Base-by-base conservation (phyloP, 2,797 vertebrate genomes). In the Remorina albescens region DNA sequence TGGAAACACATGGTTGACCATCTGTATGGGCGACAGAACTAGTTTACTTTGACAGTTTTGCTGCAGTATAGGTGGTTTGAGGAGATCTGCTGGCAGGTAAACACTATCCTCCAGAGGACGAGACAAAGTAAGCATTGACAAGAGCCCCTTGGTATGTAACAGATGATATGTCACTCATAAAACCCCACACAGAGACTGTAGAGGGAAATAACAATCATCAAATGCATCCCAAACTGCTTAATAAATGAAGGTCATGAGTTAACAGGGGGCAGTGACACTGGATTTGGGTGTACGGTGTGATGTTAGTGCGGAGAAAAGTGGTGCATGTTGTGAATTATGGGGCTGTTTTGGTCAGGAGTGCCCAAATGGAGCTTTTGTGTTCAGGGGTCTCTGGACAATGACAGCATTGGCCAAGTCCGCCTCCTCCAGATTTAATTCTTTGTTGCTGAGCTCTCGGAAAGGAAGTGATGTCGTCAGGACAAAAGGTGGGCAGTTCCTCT, bases 371-470 rank as follows among this genome's bases (percentile, higher is more conserved):
- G 95, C 93, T 1, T 92, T 80, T 56, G 92, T 93, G 90, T 92
- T 94, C 76, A 88, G 87, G 69, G 95, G 94, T 86, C 96, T 96
- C 91, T 99, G 98, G 79, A 98, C 94, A 54, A 99, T 94, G 56
- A 98, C 97, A 1, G 96, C 93, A 1, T 99, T 97, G 82, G 94
- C 91, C 71, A 99, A 63, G 71, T 95, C 92, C 0, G 97, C 97
- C 87, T 98, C 96, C 58, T 96, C 94, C 6, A 99, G 81, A 0
- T 96, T 98, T 51, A 97, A 90, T 0, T 94, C 93, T 81, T 94
- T 94, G 0, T 98, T 92, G 23, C 10, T 91, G 55, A 96, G 93
- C 86, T 95, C 96, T 66, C 86, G 93, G 70, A 91, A 92, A 0
- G 98, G 97, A 61, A 97, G 93, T 0, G 97, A 97, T 5, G 96